Evolutionary conservation across 2,888 invertebrate genomes (phyloP), one percentile per base, ranked within the genome.

Genomic region (Acronicta alni): DNA sequence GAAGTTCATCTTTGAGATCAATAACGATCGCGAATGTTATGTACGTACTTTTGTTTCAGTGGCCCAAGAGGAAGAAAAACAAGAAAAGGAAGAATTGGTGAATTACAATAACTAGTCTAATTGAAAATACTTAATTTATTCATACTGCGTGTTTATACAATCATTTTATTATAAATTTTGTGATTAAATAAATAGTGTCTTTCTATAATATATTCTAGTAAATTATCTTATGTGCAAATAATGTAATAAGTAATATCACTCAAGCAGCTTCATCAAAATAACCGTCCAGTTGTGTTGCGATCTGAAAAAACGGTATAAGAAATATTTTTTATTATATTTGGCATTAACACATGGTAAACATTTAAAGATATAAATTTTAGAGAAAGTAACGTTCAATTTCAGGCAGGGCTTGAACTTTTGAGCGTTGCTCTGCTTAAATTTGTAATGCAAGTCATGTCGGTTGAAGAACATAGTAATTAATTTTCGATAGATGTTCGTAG

Each of bases 241-340:
- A n/a, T 37, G n/a, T 41, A 14, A 1, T 14, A 0, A 9, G 5
- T 7, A 46, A 18, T 47, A 12, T 9, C 20, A 35, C 54, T 74
- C 95, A 97, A 30, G 97, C 97, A 43, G 97, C 96, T 72, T 98
- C 97, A 93, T 99, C 99, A 89, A 99, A 99, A 83, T 99, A 98
- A 61, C 97, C 97, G 83, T 98, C 98, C 47, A 99, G 95, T 84
- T 97, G 95, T 0, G 96, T 96, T 2, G 97, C 96, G 8, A 99
- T 97, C 93, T 93, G 88, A 16, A 63, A 63, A n/a, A n/a, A n/a
- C n/a, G n/a, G n/a, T n/a, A n/a, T n/a, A n/a, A n/a, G n/a, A n/a
- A n/a, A n/a, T n/a, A n/a, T n/a, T n/a, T n/a, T n/a, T n/a, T n/a
- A n/a, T n/a, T n/a, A n/a, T n/a, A n/a, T n/a, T n/a, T n/a, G n/a